A percentile compares a stretch with the other conserved stretches of the same genome.
Conservation (phyloP, 2,888 invertebrate species). For the Ormia ochracea region DNA sequence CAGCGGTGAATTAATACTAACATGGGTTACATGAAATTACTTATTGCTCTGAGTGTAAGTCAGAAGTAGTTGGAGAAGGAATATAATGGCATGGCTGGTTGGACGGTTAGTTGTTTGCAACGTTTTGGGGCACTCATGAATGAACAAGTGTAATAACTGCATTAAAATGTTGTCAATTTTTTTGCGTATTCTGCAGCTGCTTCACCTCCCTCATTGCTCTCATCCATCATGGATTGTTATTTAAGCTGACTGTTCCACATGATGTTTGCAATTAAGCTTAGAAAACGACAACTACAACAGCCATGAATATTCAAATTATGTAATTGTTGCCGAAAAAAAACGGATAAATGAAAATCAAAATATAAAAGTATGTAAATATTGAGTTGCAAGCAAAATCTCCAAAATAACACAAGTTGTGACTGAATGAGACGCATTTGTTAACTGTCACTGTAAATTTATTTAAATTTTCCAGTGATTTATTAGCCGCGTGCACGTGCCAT, state of each 20-base stretch:
- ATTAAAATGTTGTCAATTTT: constrained; percentile 29
- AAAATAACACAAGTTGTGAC: background rate
- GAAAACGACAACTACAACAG: background rate
- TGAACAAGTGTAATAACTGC: constrained; percentile 26
- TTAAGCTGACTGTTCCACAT: constrained; percentile 38
- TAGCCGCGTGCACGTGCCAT: background rate
- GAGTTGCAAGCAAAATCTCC: background rate
- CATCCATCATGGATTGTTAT: constrained; percentile 13
- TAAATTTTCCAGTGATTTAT: constrained; percentile 17
- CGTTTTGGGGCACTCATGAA: constrained; percentile 34
- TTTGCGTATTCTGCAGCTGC: background rate
- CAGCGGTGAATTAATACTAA: too few relatives aligned
- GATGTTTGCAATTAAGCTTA: constrained; percentile 44
- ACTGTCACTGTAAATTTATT: constrained; percentile 51
- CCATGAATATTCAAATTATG: constrained; percentile 25
- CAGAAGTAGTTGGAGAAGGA: too few relatives aligned
- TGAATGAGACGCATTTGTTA: constrained; percentile 27
- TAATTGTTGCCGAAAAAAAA: background rate
- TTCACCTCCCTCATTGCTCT: background rate
- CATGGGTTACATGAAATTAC: too few relatives aligned
- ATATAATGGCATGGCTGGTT: too few relatives aligned
- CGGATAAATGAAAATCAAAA: background rate
- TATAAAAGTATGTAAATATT: background rate
- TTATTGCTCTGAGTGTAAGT: too few relatives aligned
- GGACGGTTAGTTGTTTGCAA: constrained; percentile 5